Evolutionary conservation across 2,797 vertebrate species (phyloP), one percentile per base, ranked within the genome.

Genomic region (Neoniphon sammara): DNA sequence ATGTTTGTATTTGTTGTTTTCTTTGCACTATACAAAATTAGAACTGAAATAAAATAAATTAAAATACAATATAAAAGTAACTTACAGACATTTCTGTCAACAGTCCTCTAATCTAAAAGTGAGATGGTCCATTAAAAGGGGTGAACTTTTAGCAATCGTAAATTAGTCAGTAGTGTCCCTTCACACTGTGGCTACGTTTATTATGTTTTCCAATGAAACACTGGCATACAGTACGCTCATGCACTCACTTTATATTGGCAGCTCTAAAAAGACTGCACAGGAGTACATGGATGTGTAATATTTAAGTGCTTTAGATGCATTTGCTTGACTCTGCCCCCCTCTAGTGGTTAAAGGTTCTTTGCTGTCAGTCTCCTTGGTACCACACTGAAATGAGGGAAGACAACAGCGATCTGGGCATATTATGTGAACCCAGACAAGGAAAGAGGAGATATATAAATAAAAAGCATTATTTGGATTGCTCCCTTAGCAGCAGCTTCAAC

Each of bases 51-150:
- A 90, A 89, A 82, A 84, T 73, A 80, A 27, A 86, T 89, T 85
- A 91, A 88, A 82, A 84, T 73, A 80, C 39, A 84, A 82, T 88
- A 88, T 68, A 83, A 90, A 82, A 68, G 74, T 78, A 71, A 80
- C 87, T 76, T 89, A 91, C 91, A 91, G 82, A 90, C 85, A 90
- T 85, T 84, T 88, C 81, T 85, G 87, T 86, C 86, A 86, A 75
- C 80, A 86, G 80, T 87, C 70, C 56, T 75, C 66, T 83, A 76
- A 73, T 78, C 69, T 86, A 89, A 83, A 89, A 68, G 70, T 70
- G 49, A 58, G 30, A 60, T 85, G 80, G 81, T 90, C 78, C 79
- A 84, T 79, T 67, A 83, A 77, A 80, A 80, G 42, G 47, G 70
- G 66, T 76, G 78, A 74, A 44, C 84, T 80, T 78, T 80, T 78